Evolutionary conservation across 2,888 invertebrate genomes (phyloP).

Genomic region (Leucoptera coffeella): DNA sequence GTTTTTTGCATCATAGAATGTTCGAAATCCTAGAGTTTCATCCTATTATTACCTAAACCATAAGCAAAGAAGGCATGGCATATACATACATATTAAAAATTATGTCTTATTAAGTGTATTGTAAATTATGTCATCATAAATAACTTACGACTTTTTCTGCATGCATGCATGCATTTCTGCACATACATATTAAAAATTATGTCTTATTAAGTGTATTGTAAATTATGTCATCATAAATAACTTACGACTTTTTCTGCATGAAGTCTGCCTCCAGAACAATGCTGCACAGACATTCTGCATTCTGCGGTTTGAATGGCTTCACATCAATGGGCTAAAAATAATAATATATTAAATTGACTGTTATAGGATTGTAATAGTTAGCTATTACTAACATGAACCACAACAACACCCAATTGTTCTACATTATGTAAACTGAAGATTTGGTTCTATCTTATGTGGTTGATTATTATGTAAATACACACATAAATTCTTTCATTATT

Average conservation of each 20-base stretch:
- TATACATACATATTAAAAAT: no score
- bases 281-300: constrained; percentile 74
- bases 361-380: no score
- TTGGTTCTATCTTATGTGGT: background rate
- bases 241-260: constrained; percentile 89
- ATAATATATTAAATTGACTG: no score
- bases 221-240: constrained; percentile 7
- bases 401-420: no score
- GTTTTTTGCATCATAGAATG: no score
- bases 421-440: no score
- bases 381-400: no score
- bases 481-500: no score
- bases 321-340: constrained; percentile 68
- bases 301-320: constrained; percentile 65
- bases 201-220: background rate
- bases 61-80: no score
- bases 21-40: no score
- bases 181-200: background rate
- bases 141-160: constrained; percentile 84
- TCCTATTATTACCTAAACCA: no score
- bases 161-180: no score
- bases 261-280: constrained; percentile 90
- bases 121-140: background rate
- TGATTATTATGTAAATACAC: constrained; percentile 3
- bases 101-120: background rate